Conservation (phyloP, 2,888 invertebrate species). For the Antitype chi region DNA sequence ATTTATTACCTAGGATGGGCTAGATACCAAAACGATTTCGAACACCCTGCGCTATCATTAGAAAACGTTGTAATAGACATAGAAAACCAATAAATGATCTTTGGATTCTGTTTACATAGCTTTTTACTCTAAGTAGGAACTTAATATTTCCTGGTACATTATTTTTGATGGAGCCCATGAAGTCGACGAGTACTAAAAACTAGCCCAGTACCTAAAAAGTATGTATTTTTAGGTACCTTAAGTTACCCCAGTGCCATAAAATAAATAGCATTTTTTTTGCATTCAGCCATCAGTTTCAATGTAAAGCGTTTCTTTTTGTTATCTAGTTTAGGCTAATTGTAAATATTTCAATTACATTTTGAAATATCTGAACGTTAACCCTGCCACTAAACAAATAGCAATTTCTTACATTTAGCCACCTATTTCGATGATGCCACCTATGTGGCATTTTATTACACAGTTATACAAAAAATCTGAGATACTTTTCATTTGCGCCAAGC, state of each 20-base stretch:
- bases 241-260: not conserved
- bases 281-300: not conserved
- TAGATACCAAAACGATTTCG: constrained; percentile 1
- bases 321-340: too few relatives aligned
- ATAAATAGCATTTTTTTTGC: not conserved
- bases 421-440: too few relatives aligned
- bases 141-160: too few relatives aligned
- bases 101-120: not conserved
- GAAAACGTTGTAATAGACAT: not conserved
- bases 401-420: not conserved
- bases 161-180: not conserved
- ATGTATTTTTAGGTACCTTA: constrained; percentile 1
- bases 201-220: not conserved
- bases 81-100: constrained; percentile 3
- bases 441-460: too few relatives aligned
- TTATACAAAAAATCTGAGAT: constrained; percentile 1
- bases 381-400: not conserved
- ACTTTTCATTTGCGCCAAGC: constrained; percentile 3
- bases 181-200: not conserved
- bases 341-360: too few relatives aligned
- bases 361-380: not conserved
- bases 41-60: not conserved
- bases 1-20: constrained; percentile 1
- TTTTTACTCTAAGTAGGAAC: not conserved
- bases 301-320: not conserved